These are phyloP conservation scores for Drosophila ustulata DNA, from an alignment of 2,888 invertebrate genomes.

Conservation along the genomic window DNA sequence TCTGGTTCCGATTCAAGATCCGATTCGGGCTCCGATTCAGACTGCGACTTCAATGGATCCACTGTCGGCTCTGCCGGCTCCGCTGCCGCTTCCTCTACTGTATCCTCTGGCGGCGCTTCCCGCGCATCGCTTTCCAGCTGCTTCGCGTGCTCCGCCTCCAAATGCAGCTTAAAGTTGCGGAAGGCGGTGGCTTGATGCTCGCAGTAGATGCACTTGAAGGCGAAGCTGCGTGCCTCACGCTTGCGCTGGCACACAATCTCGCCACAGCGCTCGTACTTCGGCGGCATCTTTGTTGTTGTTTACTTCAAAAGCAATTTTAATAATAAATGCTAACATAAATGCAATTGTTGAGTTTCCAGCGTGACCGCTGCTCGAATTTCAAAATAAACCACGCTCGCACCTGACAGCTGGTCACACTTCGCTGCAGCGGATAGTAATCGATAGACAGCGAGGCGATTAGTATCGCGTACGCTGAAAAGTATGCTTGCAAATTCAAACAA, in stretches of 20 bases:
- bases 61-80: no score
- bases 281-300: slow-evolving; percentile 10
- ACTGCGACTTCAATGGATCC: slow-evolving; percentile 3
- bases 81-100: neutral
- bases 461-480: neutral
- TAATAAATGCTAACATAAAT: neutral
- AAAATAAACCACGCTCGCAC: neutral
- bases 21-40: neutral
- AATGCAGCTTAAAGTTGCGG: slow-evolving; percentile 36
- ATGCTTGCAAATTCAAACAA: neutral
- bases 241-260: slow-evolving; percentile 31
- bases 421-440: neutral
- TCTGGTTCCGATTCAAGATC: neutral
- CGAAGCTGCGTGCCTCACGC: slow-evolving; percentile 17
- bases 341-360: neutral
- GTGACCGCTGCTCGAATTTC: neutral
- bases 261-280: slow-evolving; percentile 28
- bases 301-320: no score
- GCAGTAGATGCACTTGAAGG: slow-evolving; percentile 43
- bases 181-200: slow-evolving; percentile 27
- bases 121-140: slow-evolving; percentile 1
- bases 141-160: slow-evolving; percentile 23
- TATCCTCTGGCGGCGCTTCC: neutral
- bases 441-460: neutral
- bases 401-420: no score